phyloP scores from a whole-genome alignment of 2,113 vertebrate genomes.

The Shinisaurus crocodilurus region DNA sequence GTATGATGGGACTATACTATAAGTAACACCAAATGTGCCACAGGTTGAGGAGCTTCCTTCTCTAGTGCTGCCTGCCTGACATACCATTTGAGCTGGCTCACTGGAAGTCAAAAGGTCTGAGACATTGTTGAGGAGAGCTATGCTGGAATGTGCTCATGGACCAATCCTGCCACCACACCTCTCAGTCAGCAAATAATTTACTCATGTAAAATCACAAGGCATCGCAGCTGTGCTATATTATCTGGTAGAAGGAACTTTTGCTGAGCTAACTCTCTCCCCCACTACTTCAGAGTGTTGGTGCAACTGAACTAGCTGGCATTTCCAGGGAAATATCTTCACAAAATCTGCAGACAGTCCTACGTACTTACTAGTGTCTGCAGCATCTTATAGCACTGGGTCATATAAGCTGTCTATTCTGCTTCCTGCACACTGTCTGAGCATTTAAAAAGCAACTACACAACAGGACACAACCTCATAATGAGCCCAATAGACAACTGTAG shows the following conservation, averaged over 20 bases:
- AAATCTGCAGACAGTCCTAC: neutral
- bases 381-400: neutral
- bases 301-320: neutral
- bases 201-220: neutral
- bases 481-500: neutral
- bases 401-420: neutral
- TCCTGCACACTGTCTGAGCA: neutral
- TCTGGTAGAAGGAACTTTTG: neutral
- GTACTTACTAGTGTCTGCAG: neutral
- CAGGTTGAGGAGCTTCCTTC: neutral
- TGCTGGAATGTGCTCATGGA: neutral
- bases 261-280: no score
- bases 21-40: neutral
- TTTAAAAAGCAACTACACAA: neutral
- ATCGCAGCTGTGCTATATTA: neutral
- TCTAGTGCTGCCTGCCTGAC: neutral
- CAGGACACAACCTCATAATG: neutral
- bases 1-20: no score
- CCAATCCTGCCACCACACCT: neutral
- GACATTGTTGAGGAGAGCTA: neutral
- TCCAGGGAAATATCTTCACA: neutral
- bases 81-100: neutral
- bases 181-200: neutral
- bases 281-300: neutral
- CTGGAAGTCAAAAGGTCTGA: no score